Conservation (phyloP, 2,888 invertebrate genomes). For the Acleris literana region DNA sequence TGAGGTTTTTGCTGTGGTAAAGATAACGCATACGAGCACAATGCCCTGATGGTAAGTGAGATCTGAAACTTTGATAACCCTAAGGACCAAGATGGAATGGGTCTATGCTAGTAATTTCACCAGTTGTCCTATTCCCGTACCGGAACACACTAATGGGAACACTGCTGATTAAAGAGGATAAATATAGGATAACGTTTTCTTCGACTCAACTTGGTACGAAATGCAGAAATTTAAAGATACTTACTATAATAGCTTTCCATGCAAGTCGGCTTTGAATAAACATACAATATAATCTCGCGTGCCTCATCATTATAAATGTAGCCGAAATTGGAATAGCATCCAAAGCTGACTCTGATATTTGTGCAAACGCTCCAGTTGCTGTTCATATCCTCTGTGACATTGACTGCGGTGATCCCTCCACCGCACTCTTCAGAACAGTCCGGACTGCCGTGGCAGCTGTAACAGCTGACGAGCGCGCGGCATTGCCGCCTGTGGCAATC, state of each 20-base stretch:
- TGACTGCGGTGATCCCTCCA: neutral
- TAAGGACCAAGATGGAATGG: no score
- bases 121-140: no score
- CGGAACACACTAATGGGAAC: no score
- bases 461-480: slow-evolving; percentile 9
- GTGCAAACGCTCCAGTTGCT: slow-evolving; percentile 7
- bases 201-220: neutral
- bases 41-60: no score
- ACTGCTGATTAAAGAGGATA: no score
- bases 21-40: no score
- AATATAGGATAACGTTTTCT: no score
- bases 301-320: slow-evolving; percentile 18
- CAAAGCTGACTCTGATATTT: slow-evolving; percentile 21
- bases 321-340: slow-evolving; percentile 27
- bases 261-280: slow-evolving; percentile 20
- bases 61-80: no score
- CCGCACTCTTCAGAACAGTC: slow-evolving; percentile 13
- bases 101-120: no score
- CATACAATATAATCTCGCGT: slow-evolving; percentile 7
- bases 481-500: slow-evolving; percentile 22
- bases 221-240: neutral
- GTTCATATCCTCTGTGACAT: slow-evolving; percentile 1
- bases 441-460: slow-evolving; percentile 9
- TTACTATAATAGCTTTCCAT: slow-evolving; percentile 29
- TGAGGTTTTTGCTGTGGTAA: no score